Conservation (phyloP, 1,140 invertebrate genomes). For the Caenorhabditis brenneri region DNA sequence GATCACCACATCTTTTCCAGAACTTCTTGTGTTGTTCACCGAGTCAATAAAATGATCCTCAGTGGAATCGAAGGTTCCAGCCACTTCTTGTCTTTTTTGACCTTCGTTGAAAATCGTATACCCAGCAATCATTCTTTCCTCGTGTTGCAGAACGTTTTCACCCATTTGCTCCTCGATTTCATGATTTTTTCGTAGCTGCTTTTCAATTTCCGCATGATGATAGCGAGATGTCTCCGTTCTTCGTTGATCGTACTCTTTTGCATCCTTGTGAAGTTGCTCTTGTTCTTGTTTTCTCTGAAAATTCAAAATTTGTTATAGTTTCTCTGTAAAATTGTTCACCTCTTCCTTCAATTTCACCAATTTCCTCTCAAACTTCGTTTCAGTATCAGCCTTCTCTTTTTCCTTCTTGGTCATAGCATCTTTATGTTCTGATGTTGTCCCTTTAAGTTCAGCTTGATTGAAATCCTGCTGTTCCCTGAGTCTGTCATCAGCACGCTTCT, state of each 20-base stretch:
- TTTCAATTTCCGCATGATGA: not conserved
- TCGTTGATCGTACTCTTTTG: not conserved
- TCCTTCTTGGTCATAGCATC: not conserved
- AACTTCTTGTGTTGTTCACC: not conserved
- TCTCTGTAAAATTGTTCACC: not conserved
- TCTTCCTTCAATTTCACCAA: not conserved
- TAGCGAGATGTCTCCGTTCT: not conserved
- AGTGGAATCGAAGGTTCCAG: not conserved
- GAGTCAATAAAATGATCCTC: not conserved
- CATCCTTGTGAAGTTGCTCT: not conserved
- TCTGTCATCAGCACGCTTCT: no score
- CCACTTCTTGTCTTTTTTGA: not conserved
- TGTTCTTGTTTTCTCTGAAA: not conserved
- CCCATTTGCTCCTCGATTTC: not conserved
- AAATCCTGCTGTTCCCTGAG: no score
- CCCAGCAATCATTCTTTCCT: not conserved
- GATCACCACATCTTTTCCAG: not conserved
- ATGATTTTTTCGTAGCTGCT: not conserved
- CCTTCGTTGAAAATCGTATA: not conserved
- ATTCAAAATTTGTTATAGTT: no score
- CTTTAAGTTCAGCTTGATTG: no score
- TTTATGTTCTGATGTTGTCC: not conserved
- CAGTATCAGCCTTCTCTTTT: no score
- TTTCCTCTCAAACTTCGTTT: no score
- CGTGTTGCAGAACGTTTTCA: not conserved